Percentiles rank a stretch among this genome's conserved stretches.
phyloP scores from a whole-genome alignment of 2,113 vertebrate species.

The Bagarius yarrelli region DNA sequence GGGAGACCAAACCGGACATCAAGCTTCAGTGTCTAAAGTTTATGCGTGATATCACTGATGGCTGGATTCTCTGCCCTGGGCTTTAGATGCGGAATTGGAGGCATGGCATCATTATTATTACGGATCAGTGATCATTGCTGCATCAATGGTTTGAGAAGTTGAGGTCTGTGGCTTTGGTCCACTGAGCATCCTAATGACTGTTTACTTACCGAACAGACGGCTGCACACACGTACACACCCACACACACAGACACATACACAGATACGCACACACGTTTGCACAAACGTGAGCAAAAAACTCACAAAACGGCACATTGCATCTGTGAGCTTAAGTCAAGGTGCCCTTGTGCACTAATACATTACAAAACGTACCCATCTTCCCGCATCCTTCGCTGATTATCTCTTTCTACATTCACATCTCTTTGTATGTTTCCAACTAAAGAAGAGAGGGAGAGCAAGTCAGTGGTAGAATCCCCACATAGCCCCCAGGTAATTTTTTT shows the following conservation, averaged over 20 bases:
- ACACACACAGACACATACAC: background rate
- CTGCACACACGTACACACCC: constrained; percentile 1
- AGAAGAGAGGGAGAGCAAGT: background rate
- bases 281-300: background rate
- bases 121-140: constrained; percentile 14
- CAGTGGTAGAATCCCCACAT: background rate
- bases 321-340: constrained; percentile 10
- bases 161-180: background rate
- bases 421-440: background rate
- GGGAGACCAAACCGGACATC: background rate
- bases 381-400: background rate
- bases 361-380: background rate
- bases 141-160: constrained; percentile 9
- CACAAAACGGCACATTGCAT: background rate
- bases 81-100: background rate
- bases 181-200: constrained; percentile 35
- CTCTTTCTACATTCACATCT: background rate
- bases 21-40: background rate
- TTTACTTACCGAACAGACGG: constrained; percentile 29
- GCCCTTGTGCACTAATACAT: background rate
- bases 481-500: background rate
- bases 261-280: background rate
- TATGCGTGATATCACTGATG: constrained; percentile 19
- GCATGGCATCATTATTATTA: constrained; percentile 19
- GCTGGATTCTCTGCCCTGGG: background rate